A percentile compares a stretch with the other conserved stretches of the same genome.
phyloP scores from a whole-genome alignment of 2,888 invertebrate genomes.

The Steromphala cineraria region DNA sequence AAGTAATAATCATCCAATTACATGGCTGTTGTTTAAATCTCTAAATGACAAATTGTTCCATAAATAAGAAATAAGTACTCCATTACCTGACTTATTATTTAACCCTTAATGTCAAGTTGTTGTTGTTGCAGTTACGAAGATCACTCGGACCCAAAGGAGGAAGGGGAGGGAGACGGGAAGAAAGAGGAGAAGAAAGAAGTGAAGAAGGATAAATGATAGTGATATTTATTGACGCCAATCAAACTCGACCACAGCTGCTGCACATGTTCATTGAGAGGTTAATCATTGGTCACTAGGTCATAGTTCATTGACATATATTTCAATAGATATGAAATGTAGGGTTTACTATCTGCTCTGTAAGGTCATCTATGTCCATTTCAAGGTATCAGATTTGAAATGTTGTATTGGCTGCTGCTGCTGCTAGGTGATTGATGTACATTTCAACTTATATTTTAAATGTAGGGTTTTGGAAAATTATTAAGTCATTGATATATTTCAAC shows the following conservation, averaged over 20 bases:
- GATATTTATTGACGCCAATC: neutral
- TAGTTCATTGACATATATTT: neutral
- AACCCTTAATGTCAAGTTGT: too few species aligned
- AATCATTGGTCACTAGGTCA: neutral
- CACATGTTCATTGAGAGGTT: neutral
- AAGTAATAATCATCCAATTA: neutral
- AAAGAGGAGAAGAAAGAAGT: slow-evolving; percentile 40
- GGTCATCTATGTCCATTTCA: too few species aligned
- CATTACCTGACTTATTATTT: too few species aligned
- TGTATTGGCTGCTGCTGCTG: too few species aligned
- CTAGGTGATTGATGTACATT: too few species aligned
- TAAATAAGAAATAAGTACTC: too few species aligned
- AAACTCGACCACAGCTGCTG: neutral
- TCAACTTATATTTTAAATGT: too few species aligned
- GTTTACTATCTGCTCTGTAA: neutral
- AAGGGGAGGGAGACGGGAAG: slow-evolving; percentile 36
- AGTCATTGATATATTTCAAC: too few species aligned
- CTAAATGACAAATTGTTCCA: too few species aligned
- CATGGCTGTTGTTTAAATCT: too few species aligned
- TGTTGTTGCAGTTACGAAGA: slow-evolving; percentile 59
- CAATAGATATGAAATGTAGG: neutral
- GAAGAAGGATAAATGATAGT: slow-evolving; percentile 31
- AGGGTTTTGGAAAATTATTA: too few species aligned
- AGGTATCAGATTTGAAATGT: too few species aligned
- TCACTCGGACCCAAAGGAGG: slow-evolving; percentile 51